Conservation (phyloP, 1,140 invertebrate species). For the Drosophila ogumai region DNA sequence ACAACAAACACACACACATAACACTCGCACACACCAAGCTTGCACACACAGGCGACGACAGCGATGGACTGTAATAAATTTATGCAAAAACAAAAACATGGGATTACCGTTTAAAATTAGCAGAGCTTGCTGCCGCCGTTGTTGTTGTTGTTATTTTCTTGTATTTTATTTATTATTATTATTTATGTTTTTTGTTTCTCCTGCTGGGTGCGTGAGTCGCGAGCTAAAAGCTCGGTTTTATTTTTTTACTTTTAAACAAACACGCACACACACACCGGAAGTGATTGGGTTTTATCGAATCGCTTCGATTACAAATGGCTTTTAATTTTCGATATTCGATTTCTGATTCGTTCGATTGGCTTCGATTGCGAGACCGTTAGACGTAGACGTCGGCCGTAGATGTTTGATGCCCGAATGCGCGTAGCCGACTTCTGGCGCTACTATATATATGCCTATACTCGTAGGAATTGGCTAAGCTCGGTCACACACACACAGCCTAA, state of each 20-base stretch:
- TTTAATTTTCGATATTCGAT: slow-evolving; percentile 27
- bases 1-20: slow-evolving; percentile 34
- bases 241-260: slow-evolving; percentile 27
- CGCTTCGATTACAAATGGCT: slow-evolving; percentile 16
- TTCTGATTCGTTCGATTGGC: slow-evolving; percentile 28
- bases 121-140: slow-evolving; percentile 55
- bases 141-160: slow-evolving; percentile 16
- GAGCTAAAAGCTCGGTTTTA: slow-evolving; percentile 19
- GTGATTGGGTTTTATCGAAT: slow-evolving; percentile 33
- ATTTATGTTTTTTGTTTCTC: slow-evolving; percentile 29
- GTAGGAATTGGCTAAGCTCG: slow-evolving; percentile 63
- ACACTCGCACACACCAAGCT: slow-evolving; percentile 7
- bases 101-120: slow-evolving; percentile 79
- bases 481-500: slow-evolving; percentile 1
- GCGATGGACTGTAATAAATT: slow-evolving; percentile 42
- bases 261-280: slow-evolving; percentile 55
- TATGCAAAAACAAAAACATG: slow-evolving; percentile 56
- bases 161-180: slow-evolving; percentile 34
- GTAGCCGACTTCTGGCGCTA: slow-evolving; percentile 67
- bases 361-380: slow-evolving; percentile 37
- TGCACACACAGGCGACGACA: slow-evolving; percentile 3
- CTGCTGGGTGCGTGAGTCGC: slow-evolving; percentile 51
- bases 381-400: slow-evolving; percentile 36
- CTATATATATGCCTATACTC: slow-evolving; percentile 68
- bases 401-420: slow-evolving; percentile 70